Percentiles rank a stretch among this genome's conserved stretches.
These are phyloP conservation scores for Rhagophthalmus giganteus DNA, from an alignment of 2,888 invertebrate species.

Conservation along the genomic window DNA sequence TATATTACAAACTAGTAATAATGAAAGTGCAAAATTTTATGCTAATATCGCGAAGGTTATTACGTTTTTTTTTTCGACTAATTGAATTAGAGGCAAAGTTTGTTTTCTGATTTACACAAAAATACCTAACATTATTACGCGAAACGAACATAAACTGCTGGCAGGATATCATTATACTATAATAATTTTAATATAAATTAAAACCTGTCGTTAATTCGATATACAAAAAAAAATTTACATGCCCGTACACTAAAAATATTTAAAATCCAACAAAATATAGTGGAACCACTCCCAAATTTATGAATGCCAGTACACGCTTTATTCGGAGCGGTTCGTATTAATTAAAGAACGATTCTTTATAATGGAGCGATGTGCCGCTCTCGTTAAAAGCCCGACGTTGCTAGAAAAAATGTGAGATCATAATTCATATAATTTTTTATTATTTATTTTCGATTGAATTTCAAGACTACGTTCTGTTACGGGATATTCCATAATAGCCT, in stretches of 20 bases:
- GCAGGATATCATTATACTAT: too few relatives aligned
- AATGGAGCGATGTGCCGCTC: constrained; percentile 27
- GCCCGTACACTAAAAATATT: constrained; percentile 28
- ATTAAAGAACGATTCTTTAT: background rate
- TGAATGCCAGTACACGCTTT: constrained; percentile 18
- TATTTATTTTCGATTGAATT: constrained; percentile 41
- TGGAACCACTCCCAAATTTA: constrained; percentile 35
- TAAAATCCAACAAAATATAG: constrained; percentile 33
- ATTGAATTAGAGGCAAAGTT: too few relatives aligned
- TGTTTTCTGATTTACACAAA: too few relatives aligned
- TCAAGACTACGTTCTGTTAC: constrained; percentile 31
- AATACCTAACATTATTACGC: too few relatives aligned
- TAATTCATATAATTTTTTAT: constrained; percentile 40
- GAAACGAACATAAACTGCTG: too few relatives aligned
- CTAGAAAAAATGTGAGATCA: constrained; percentile 40
- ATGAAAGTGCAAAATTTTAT: too few relatives aligned
- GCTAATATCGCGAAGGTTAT: too few relatives aligned
- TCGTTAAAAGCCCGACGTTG: constrained; percentile 9
- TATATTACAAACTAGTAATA: too few relatives aligned
- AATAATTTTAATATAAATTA: too few relatives aligned
- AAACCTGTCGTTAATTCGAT: too few relatives aligned
- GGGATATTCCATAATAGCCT: constrained; percentile 9
- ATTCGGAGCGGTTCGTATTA: constrained; percentile 17
- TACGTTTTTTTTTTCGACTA: too few relatives aligned
- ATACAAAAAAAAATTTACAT: constrained; percentile 18